phyloP scores from a whole-genome alignment of 2,113 vertebrate genomes.

The Gorsachius goisagi region DNA sequence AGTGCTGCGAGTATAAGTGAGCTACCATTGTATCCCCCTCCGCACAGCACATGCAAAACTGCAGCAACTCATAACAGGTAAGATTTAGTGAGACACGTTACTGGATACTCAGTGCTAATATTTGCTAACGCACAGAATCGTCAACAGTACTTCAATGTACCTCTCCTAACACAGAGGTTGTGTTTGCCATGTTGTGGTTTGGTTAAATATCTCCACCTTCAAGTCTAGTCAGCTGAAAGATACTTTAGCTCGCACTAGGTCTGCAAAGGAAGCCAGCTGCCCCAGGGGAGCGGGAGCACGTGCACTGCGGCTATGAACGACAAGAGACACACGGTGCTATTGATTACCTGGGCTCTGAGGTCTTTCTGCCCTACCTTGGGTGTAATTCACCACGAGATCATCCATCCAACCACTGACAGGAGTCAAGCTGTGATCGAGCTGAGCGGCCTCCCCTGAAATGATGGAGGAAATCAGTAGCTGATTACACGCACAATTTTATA shows the following conservation, averaged over 20 bases:
- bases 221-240: not conserved
- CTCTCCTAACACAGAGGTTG: conserved; percentile 26
- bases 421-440: not conserved
- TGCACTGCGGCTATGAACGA: accelerated
- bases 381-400: not conserved
- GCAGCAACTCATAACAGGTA: not conserved
- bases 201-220: conserved; percentile 7
- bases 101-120: conserved; percentile 33
- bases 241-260: not conserved
- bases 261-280: not conserved
- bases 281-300: not conserved
- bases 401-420: not conserved
- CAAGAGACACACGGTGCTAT: not conserved
- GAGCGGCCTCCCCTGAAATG: not conserved
- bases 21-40: not conserved
- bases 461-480: not conserved
- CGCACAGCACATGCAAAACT: not conserved
- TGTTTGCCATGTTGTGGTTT: conserved; percentile 51
- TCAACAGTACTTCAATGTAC: conserved; percentile 4
- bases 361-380: not conserved
- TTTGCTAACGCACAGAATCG: not conserved
- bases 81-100: not conserved
- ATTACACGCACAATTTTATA: not conserved
- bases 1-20: not conserved
- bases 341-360: not conserved